Evolutionary conservation across 2,113 vertebrate genomes (phyloP).

Genomic region (Mesembrinibis cayennensis): DNA sequence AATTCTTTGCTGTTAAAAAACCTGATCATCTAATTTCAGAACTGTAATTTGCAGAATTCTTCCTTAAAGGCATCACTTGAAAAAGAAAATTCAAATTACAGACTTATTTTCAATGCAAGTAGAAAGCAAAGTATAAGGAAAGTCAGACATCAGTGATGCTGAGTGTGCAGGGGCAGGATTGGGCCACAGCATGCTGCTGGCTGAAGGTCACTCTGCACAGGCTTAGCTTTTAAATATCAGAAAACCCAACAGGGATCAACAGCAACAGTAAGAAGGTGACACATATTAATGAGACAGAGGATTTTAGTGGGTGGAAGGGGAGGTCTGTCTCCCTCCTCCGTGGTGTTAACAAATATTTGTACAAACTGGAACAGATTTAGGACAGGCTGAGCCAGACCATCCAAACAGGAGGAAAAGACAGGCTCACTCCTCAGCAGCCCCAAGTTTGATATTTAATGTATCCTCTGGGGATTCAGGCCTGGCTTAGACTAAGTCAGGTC

Average conservation of each 20-base stretch:
- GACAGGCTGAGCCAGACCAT: not conserved
- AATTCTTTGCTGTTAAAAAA: not conserved
- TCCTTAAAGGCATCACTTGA: not conserved
- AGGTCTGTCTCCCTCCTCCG: not conserved
- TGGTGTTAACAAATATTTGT: slow-evolving; percentile 3
- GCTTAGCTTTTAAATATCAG: not conserved
- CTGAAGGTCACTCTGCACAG: not conserved
- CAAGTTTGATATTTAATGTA: not conserved
- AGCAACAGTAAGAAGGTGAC: not conserved
- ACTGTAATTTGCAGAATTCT: not conserved
- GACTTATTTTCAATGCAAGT: not conserved
- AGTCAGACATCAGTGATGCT: not conserved
- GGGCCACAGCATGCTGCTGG: not conserved
- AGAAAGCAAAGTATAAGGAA: not conserved
- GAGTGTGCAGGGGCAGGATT: not conserved
- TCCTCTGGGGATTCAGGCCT: not conserved
- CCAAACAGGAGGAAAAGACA: not conserved
- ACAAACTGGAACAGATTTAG: slow-evolving; percentile 19
- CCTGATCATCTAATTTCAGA: not conserved
- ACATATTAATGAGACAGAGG: not conserved
- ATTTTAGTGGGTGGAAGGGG: not conserved
- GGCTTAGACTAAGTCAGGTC: not conserved
- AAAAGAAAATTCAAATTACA: not conserved
- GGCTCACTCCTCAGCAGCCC: not conserved
- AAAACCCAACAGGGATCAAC: not conserved